Evolutionary conservation across 2,113 vertebrate genomes (phyloP), one percentile per base, ranked within the genome.

Genomic region (Aix galericulata): DNA sequence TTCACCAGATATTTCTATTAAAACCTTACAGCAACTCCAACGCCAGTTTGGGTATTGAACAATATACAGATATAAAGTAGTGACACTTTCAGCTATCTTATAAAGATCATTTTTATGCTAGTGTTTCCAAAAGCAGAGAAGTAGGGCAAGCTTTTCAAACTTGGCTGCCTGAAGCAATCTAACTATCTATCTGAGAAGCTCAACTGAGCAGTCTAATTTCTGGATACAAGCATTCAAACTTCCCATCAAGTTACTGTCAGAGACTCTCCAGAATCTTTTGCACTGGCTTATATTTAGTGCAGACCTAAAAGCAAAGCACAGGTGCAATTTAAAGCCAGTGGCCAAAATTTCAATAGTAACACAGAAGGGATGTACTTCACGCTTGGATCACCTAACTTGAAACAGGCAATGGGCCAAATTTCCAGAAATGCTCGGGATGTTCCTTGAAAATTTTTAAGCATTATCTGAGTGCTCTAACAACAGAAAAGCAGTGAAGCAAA

Each of bases 111-210:
- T 77, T 80, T 88, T 34, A 4, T 38, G 50, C 55, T 17, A 6
- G 27, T 78, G 26, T 86, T 94, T 88, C 88, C 92, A 81, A 94
- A 90, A 23, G 26, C 18, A 38, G 72, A 66, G 26, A 83, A 91
- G 40, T 68, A 86, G 81, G 81, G 34, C 74, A 68, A 86, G 52
- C 14, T 86, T 83, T 71, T 75, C 82, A 23, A 76, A 77, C 42
- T 20, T 15, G 31, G 9, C 55, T 92, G 74, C 84, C 94, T 69
- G 78, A 87, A 92, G 59, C 68, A 89, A 82, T 77, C 84, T 26
- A 5, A 58, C 74, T n/a, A 62, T 42, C 31, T 44, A 52, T 12
- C 72, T 18, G 31, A 94, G 84, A 66, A 67, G 20, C 42, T 93
- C 40, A 93, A 44, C 38, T 44, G 48, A 72, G n/a, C 42, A 73